Evolutionary conservation across 2,113 vertebrate species (phyloP).

Genomic region (Saguinus midas): DNA sequence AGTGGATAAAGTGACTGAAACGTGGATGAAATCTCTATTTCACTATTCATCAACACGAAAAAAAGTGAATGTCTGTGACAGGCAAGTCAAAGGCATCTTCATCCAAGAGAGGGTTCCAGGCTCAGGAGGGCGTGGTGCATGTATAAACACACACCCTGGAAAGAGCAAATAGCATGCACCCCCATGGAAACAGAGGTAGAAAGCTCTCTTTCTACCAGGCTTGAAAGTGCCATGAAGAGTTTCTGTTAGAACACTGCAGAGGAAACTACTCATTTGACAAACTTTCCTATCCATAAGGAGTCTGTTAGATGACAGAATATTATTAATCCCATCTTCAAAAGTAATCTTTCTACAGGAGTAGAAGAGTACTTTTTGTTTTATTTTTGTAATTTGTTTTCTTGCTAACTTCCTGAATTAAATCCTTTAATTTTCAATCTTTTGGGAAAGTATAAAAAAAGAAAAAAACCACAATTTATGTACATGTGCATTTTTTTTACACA

Average conservation of each 20-base stretch:
- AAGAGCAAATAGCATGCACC: not conserved
- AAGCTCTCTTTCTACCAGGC: not conserved
- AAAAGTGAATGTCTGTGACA: not conserved
- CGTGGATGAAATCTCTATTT: not conserved
- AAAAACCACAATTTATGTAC: not conserved
- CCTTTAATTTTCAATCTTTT: not conserved
- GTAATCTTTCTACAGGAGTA: not conserved
- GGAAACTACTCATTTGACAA: not conserved
- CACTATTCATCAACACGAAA: not conserved
- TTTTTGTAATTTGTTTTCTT: not conserved
- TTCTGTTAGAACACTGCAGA: not conserved
- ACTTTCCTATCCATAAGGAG: not conserved
- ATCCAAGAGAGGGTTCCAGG: not conserved
- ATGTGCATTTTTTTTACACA: not conserved
- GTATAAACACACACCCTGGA: constrained; percentile 28
- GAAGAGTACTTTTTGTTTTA: not conserved
- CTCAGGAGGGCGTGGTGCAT: not conserved
- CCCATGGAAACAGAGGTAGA: not conserved
- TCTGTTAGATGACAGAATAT: not conserved
- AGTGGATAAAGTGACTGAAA: not conserved
- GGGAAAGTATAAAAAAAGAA: not conserved
- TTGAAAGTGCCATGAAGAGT: not conserved
- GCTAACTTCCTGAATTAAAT: not conserved
- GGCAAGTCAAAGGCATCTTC: not conserved
- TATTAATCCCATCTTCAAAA: not conserved